Evolutionary conservation across 2,797 vertebrate species (phyloP).

Genomic region (Muscicapa comitata): DNA sequence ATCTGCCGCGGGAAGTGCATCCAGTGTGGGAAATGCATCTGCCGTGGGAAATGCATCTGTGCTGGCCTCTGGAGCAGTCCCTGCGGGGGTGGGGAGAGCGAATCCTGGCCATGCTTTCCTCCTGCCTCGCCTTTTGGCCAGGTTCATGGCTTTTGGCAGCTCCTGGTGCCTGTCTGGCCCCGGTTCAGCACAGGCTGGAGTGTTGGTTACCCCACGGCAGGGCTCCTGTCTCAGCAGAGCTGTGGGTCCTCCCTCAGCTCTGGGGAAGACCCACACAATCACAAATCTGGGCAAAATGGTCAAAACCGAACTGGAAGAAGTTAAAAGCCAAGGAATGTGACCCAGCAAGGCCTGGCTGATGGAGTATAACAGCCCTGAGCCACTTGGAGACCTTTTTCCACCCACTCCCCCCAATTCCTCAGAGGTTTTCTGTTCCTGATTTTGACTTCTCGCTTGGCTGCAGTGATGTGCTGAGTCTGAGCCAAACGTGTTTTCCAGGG

Average conservation of each 20-base stretch:
- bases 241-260: background rate
- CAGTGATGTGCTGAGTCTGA: background rate
- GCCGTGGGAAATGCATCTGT: background rate
- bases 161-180: background rate
- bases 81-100: background rate
- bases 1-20: background rate
- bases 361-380: background rate
- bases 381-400: background rate
- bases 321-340: background rate
- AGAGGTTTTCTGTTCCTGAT: background rate
- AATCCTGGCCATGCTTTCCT: background rate
- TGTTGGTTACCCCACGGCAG: accelerated
- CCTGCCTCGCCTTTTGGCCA: background rate
- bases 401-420: background rate
- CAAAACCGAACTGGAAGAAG: background rate
- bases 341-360: background rate
- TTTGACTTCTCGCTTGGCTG: background rate
- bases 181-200: accelerated
- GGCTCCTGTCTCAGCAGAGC: background rate
- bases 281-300: background rate
- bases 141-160: background rate
- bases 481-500: background rate
- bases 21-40: constrained; percentile 5
- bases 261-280: background rate
- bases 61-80: background rate